Evolutionary conservation across 2,113 vertebrate genomes (phyloP).

Genomic region (Callorhinus ursinus): DNA sequence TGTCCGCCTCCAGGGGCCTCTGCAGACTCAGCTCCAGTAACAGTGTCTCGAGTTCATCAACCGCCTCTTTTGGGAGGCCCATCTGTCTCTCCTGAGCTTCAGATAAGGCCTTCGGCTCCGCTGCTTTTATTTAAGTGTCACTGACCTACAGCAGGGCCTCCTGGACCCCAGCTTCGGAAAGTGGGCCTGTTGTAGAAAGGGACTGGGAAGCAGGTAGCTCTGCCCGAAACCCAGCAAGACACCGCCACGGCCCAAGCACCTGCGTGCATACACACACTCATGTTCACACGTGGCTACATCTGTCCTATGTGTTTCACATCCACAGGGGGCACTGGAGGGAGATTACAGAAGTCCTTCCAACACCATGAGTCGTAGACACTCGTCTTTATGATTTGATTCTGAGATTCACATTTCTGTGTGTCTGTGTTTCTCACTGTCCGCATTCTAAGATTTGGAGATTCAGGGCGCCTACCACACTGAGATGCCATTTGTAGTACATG

Average conservation of each 20-base stretch:
- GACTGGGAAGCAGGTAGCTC: background rate
- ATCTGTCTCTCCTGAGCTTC: background rate
- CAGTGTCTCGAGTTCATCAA: background rate
- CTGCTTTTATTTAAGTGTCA: background rate
- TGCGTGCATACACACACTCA: background rate
- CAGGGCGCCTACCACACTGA: rapidly evolving
- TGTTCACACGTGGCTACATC: background rate
- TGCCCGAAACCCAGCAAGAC: background rate
- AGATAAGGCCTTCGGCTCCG: background rate
- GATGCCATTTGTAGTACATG: rapidly evolving
- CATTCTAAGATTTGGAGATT: background rate
- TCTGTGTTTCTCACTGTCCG: background rate
- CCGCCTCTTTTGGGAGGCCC: background rate
- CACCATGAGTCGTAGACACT: background rate
- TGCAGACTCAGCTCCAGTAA: background rate
- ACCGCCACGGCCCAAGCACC: background rate
- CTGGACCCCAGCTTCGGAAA: background rate
- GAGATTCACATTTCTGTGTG: background rate
- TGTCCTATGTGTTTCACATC: background rate
- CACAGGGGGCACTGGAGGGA: rapidly evolving
- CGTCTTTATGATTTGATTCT: background rate
- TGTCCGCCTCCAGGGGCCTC: background rate
- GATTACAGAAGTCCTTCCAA: background rate
- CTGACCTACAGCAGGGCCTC: background rate
- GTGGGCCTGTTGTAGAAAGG: background rate